Conservation (phyloP, 35 echinoderm and acorn worm genomes). For the Ophioderma brevispina region DNA sequence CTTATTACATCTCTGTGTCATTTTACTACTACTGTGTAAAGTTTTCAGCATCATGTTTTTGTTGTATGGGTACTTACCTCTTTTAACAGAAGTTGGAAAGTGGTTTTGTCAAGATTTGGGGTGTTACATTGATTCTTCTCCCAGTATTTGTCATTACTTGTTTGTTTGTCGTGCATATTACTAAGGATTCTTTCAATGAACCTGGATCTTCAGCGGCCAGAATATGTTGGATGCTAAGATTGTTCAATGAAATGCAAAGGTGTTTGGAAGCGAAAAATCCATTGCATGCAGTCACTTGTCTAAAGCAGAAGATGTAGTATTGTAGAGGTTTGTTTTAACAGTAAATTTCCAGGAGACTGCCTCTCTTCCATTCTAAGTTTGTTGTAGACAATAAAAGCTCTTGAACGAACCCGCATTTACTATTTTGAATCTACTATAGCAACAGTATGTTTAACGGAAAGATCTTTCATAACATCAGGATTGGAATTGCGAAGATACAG, state of each 20-base stretch:
- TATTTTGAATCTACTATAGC: background rate
- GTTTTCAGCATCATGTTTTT: no score
- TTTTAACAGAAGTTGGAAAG: background rate
- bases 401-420: background rate
- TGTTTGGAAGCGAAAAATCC: background rate
- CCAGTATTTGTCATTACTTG: background rate
- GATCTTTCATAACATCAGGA: background rate
- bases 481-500: background rate
- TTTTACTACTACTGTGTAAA: no score
- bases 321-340: background rate
- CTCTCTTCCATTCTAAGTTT: background rate
- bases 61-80: no score
- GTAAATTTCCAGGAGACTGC: background rate
- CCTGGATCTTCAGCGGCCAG: no score
- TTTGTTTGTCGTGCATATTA: background rate
- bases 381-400: background rate
- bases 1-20: no score
- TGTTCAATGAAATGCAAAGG: background rate
- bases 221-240: background rate
- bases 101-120: background rate
- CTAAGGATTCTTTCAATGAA: no score
- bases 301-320: background rate
- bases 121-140: background rate
- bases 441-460: background rate
- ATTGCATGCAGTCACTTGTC: background rate